A percentile compares a stretch with the other conserved stretches of the same genome.
phyloP scores from a whole-genome alignment of 2,888 invertebrate genomes.

The Phaedon cochleariae region DNA sequence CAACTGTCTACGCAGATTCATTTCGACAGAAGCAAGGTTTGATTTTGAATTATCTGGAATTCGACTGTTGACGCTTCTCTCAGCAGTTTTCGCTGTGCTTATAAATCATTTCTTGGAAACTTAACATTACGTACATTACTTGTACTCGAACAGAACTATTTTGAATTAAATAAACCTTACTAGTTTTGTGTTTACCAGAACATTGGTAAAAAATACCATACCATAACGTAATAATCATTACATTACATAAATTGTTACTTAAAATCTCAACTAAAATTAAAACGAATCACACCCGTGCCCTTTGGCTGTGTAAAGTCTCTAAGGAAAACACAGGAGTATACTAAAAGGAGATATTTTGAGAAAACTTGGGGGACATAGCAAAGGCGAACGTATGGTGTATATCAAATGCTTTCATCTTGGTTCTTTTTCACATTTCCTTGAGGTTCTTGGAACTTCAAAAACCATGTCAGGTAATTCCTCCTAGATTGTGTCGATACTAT shows the following conservation, averaged over 20 bases:
- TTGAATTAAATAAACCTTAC: conserved; percentile 50
- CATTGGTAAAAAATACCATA: conserved; percentile 68
- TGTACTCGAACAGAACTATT: conserved; percentile 51
- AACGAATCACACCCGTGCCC: conserved; percentile 49
- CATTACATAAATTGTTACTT: conserved; percentile 51
- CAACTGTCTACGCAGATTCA: too few species aligned
- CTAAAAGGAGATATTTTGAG: neutral
- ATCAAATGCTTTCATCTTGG: too few species aligned
- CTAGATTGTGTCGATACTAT: too few species aligned
- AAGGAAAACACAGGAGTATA: conserved; percentile 23
- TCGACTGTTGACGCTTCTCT: too few species aligned
- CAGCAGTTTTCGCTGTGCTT: conserved; percentile 17
- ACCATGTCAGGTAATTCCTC: too few species aligned
- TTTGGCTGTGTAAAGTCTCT: conserved; percentile 32
- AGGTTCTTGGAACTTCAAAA: too few species aligned
- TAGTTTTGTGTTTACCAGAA: conserved; percentile 48
- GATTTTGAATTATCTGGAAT: too few species aligned
- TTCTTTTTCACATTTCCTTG: too few species aligned
- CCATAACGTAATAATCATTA: conserved; percentile 68
- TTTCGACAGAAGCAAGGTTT: neutral
- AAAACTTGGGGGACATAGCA: neutral
- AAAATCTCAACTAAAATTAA: conserved; percentile 43
- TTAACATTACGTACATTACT: conserved; percentile 49
- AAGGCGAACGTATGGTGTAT: conserved; percentile 21
- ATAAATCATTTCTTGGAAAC: conserved; percentile 41